These are phyloP conservation scores for Drosophila picticornis DNA, from an alignment of 2,888 invertebrate species.

Conservation along the genomic window DNA sequence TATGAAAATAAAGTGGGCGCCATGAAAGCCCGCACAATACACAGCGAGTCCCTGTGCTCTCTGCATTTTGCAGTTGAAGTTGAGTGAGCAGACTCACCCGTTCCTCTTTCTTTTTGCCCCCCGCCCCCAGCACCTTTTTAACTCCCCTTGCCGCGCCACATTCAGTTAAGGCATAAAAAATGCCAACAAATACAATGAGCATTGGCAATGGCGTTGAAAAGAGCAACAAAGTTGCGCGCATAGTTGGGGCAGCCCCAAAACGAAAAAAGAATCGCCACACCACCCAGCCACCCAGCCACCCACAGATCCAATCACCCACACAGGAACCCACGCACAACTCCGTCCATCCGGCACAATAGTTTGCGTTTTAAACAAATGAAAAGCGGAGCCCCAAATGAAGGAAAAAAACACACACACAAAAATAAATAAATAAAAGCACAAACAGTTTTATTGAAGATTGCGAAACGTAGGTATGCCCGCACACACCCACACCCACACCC, in stretches of 20 bases:
- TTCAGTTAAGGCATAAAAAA: conserved; percentile 54
- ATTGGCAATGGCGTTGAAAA: conserved; percentile 76
- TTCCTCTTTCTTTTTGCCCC: background rate
- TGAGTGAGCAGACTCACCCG: conserved; percentile 15
- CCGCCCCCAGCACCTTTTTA: background rate
- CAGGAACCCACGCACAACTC: background rate
- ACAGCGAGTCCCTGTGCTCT: conserved; percentile 8
- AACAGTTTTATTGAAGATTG: conserved; percentile 81
- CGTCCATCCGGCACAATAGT: conserved; percentile 64
- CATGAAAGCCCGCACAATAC: conserved; percentile 58
- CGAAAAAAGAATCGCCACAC: background rate
- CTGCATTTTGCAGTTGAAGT: conserved; percentile 41
- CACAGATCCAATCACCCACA: background rate
- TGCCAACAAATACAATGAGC: conserved; percentile 79
- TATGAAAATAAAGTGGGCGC: conserved; percentile 78
- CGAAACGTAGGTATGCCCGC: conserved; percentile 48
- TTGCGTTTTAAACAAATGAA: conserved; percentile 81
- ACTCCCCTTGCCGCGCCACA: conserved; percentile 8
- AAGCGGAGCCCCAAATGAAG: conserved; percentile 64
- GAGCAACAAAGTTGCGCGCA: conserved; percentile 73
- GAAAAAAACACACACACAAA: conserved; percentile 29
- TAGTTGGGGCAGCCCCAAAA: conserved; percentile 5
- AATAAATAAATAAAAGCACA: conserved; percentile 50
- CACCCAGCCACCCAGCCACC: background rate
- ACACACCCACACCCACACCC: conserved; percentile 7